Base-by-base conservation (phyloP, 1,140 invertebrate species). In the Scaptomyza hsui region DNA sequence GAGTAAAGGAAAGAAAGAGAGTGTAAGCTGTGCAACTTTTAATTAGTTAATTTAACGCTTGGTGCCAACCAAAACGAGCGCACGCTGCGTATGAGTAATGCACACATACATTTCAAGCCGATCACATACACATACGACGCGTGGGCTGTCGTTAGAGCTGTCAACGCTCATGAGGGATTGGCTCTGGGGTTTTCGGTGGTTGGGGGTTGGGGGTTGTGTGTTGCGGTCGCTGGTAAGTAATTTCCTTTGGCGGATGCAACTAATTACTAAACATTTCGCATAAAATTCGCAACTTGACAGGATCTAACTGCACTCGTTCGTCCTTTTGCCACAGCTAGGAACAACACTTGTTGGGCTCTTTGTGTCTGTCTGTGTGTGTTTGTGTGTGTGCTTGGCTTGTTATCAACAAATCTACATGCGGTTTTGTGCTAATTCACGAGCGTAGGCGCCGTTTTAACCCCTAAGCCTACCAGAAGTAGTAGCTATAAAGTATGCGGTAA, bases 201-300 rank as follows among this genome's bases (percentile, higher is more conserved):
- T 37, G 10, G 4, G 12, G n/a, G 12, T 37, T 32, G 13, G 52
- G n/a, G 10, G 19, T 3, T 18, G 6, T 29, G 26, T 41, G 32
- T 29, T 67, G 53, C 62, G 16, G 64, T 60, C 44, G 26, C 29
- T 65, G 63, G 62, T 88, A 86, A 88, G 82, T 88, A 88, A 88
- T 88, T 88, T 88, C 82, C 82, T 78, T 78, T 70, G 81, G 70
- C 82, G 81, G 82, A 86, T 89, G 77, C 86, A 82, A 89, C 86
- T 89, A 89, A 89, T 89, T 89, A 89, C 79, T 78, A 86, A 89
- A 89, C 80, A 81, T 89, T 89, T 89, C 75, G 75, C 86, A 89
- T 89, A 85, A 89, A 89, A 86, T 89, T 89, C 77, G 60, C 85
- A 78, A 85, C 82, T 75, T 88, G 82, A 88, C 82, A 75, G 78